Evolutionary conservation across 53 echinoderm and acorn worm species (phyloP), one percentile per base, ranked within the genome.

Genomic region (Astropecten irregularis): DNA sequence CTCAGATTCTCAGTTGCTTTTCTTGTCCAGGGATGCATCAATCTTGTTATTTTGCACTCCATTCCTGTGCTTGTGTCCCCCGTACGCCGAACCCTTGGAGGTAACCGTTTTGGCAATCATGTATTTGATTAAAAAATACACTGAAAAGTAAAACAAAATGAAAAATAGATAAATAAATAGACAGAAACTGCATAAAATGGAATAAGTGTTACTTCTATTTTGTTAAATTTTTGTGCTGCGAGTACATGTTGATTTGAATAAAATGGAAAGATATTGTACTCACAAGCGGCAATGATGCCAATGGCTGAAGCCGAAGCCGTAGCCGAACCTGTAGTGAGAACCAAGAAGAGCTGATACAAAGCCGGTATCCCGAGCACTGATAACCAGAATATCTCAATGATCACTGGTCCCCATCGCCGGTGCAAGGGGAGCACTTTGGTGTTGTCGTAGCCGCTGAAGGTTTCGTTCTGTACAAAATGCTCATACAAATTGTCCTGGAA

Each of bases 351-450:
- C 21, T 91, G 83, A 82, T 88, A 91, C 19, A 94, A 22, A 0
- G 84, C 37, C 1, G 91, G 94, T 14, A 87, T 16, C 0, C 94
- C 94, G 2, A 94, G 57, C 10, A 76, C 37, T 7, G 49, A 13
- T 5, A 86, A 38, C 94, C 94, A 94, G 85, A 94, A 94, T 36
- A 37, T 53, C 64, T 85, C 86, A 27, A 94, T 83, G 19, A 91
- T 40, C 37, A 88, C 73, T 4, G 94, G 88, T 39, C 48, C 69
- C 64, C 67, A 77, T n/a, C 76, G 50, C 16, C 68, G 70, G 2
- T 88, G 90, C 34, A 90, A 33, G 46, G 70, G 49, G 46, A 49
- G 49, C 20, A 19, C 33, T 35, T 57, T 49, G 27, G 55, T 79
- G 13, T 83, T 40, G 40, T 92, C 77, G 56, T 81, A 95, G 13